Conservation (phyloP, 1,140 invertebrate genomes). For the Zaprionus taronus region DNA sequence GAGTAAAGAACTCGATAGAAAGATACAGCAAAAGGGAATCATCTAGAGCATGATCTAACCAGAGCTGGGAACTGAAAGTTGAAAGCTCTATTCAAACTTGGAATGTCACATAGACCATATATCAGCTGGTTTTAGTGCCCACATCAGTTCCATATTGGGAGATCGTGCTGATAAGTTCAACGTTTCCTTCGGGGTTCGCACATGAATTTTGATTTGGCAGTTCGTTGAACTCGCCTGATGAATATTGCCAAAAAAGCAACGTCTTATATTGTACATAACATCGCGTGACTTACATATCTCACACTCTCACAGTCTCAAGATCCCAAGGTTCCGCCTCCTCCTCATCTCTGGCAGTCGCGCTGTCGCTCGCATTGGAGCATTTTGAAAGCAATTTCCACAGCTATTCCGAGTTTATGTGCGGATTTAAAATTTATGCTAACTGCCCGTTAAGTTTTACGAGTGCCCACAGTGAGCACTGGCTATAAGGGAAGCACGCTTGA, state of each 20-base stretch:
- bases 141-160: conserved; percentile 26
- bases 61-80: conserved; percentile 14
- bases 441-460: conserved; percentile 36
- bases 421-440: conserved; percentile 48
- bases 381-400: conserved; percentile 50
- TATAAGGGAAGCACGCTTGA: background rate
- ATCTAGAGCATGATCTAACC: conserved; percentile 31
- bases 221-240: conserved; percentile 35
- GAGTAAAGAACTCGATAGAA: conserved; percentile 26
- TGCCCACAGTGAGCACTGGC: background rate
- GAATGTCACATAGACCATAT: background rate
- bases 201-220: conserved; percentile 48
- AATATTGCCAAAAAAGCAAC: background rate
- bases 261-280: conserved; percentile 1
- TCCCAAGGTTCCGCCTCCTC: background rate
- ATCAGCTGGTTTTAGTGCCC: background rate
- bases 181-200: conserved; percentile 9
- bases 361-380: conserved; percentile 32
- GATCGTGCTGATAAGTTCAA: conserved; percentile 25
- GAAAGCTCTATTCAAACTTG: background rate
- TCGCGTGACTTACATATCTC: conserved; percentile 45
- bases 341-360: background rate
- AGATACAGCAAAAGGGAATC: background rate
- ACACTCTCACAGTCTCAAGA: conserved; percentile 1
- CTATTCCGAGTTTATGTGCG: conserved; percentile 42